Percentiles rank a stretch among this genome's conserved stretches.
These are phyloP conservation scores for Zaprionus obscuricornis DNA, from an alignment of 2,888 invertebrate genomes.

Conservation along the genomic window DNA sequence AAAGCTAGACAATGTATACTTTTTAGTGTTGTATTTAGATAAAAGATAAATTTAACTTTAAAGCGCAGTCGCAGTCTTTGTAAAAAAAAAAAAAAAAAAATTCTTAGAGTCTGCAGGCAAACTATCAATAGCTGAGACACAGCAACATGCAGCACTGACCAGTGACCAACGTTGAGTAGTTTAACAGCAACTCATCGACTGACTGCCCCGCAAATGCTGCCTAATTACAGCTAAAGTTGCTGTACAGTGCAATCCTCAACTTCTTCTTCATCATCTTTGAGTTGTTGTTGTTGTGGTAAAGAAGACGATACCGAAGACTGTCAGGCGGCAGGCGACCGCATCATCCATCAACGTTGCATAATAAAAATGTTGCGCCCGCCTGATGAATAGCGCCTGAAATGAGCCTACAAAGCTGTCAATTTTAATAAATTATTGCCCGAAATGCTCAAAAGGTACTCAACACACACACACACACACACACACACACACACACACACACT, in stretches of 20 bases:
- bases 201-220: constrained; percentile 53
- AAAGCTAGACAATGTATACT: no score
- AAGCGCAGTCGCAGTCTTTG: no score
- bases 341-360: constrained; percentile 81
- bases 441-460: constrained; percentile 33
- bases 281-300: constrained; percentile 20
- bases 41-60: no score
- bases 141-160: no score
- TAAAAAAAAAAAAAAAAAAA: no score
- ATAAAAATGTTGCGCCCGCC: constrained; percentile 78
- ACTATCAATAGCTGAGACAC: no score
- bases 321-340: constrained; percentile 73
- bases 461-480: neutral
- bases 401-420: constrained; percentile 82
- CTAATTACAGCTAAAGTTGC: constrained; percentile 68
- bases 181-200: constrained; percentile 28
- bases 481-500: no score
- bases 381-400: constrained; percentile 82
- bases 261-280: no score
- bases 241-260: constrained; percentile 9
- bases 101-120: no score
- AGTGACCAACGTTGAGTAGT: no score
- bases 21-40: no score
- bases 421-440: constrained; percentile 81
- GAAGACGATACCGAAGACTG: constrained; percentile 35